Evolutionary conservation across 2,888 invertebrate genomes (phyloP), one percentile per base, ranked within the genome.

Genomic region (Patella caerulea): DNA sequence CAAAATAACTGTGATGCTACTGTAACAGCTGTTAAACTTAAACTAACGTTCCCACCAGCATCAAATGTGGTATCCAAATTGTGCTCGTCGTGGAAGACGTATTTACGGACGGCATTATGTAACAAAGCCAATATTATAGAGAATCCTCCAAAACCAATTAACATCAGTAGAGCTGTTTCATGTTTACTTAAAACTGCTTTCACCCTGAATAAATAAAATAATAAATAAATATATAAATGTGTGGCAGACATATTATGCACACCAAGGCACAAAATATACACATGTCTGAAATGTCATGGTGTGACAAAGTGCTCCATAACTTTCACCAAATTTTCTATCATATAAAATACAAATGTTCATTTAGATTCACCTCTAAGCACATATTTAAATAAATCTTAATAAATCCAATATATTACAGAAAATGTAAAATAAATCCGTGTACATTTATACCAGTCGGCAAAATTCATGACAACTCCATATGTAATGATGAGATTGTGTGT

Each of bases 1-100:
- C 89, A 89, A 74, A 89, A 88, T 14, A 89, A 82, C 79, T 89
- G 89, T 3, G 88, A 89, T 9, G 88, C 88, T 53, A 89, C 88
- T 0, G 89, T 89, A 11, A 89, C 89, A 3, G 89, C 89, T 9
- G 89, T 89, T 73, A 89, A 78, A 75, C 87, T 87, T 59, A 88
- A 79, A 75, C 86, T 87, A 55, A 89, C 88, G 82, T 89, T 88
- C 54, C 89, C 89, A 34, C 89, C 89, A 9, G 89, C 89, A 83
- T 89, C 89, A 82, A 89, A 89, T 17, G 89, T 89, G 56, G 89
- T 88, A 78, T 89, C 89, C 59, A 89, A 83, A 78, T 88, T 89
- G 75, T 89, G 87, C 75, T 88, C 88, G 73, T 89, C 89, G 71
- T 89, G 89, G 78, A 87, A 89, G 17, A 89, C 86, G 76, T 89